Percentiles rank a stretch among this genome's conserved stretches.
Evolutionary conservation across 2,113 vertebrate species (phyloP).

Genomic region (Rhinopomastus cyanomelas): DNA sequence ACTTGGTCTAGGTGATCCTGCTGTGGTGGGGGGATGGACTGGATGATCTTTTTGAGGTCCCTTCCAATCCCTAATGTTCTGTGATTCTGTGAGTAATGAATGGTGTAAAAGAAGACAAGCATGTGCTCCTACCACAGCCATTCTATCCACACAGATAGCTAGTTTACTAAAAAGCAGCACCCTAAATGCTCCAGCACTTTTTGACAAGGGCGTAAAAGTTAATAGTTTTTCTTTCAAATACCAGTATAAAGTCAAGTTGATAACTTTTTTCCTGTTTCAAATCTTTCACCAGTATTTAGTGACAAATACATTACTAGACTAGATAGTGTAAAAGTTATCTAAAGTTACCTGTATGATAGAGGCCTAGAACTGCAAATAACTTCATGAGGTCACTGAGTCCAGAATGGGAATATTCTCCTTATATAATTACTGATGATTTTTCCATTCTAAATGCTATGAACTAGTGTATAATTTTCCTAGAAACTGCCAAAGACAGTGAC

Average conservation of each 20-base stretch:
- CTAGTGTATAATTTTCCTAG: not conserved
- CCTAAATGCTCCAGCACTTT: not conserved
- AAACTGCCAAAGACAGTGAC: not conserved
- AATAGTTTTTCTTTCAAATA: not conserved
- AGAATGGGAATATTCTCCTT: not conserved
- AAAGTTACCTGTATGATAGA: not conserved
- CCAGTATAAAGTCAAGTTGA: not conserved
- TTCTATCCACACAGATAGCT: not conserved
- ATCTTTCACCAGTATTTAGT: not conserved
- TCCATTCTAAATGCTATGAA: not conserved
- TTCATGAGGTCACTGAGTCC: not conserved
- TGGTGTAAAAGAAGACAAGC: not conserved
- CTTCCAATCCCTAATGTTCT: too few species aligned
- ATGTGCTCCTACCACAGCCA: not conserved
- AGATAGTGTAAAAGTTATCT: not conserved
- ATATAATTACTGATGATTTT: not conserved
- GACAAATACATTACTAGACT: not conserved
- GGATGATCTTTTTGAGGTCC: too few species aligned
- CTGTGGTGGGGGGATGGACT: too few species aligned
- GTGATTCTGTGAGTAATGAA: too few species aligned
- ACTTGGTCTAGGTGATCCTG: too few species aligned
- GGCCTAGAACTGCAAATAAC: not conserved
- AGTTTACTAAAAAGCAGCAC: not conserved
- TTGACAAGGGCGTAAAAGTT: not conserved
- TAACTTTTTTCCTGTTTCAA: not conserved